Base-by-base conservation (phyloP, 2,797 vertebrate species). In the Bucorvus abyssinicus region DNA sequence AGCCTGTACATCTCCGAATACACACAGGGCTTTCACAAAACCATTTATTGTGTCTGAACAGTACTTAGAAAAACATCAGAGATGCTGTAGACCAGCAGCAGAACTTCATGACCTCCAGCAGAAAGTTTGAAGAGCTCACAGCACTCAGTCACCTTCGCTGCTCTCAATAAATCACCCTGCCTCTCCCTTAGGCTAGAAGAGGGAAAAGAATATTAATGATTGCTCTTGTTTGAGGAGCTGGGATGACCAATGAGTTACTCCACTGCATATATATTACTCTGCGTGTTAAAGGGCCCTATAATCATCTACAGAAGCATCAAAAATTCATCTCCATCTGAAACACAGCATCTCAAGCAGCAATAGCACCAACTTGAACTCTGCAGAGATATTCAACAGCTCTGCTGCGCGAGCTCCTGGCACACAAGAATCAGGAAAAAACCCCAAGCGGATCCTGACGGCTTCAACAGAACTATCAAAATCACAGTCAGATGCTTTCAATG, bases 401-500 rank as follows among this genome's bases (percentile, higher is more conserved):
- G 49, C 29, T 50, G 10, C 23, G 26, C n/a, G 24, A 45, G 45
- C 10, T 74, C 17, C 32, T 12, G 9, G 61, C 70, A 47, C 7
- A 45, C 2, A 70, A 60, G 87, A 42, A 22, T 10, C 15, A 42
- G 34, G 15, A 29, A 36, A 76, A 23, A 27, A 29, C 0, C 5
- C 5, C 4, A 36, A 30, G 2, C 12, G 80, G 49, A 38, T 53
- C 11, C 11, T 27, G 36, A 64, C 14, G 26, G 40, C 30, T 64
- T 30, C 42, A 50, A 65, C 36, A 47, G n/a, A 61, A 44, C 18
- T 85, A 69, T 40, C 6, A 52, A 52, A 27, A 57, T 26, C 23
- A 34, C 36, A 47, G 32, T 27, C 23, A 50, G 23, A 29, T 9
- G 16, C 11, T 68, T 38, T 29, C 13, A 44, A 0, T 0, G 1